A percentile compares a stretch with the other conserved stretches of the same genome.
phyloP scores from a whole-genome alignment of 2,888 invertebrate species.

The Bhutanitis thaidina region DNA sequence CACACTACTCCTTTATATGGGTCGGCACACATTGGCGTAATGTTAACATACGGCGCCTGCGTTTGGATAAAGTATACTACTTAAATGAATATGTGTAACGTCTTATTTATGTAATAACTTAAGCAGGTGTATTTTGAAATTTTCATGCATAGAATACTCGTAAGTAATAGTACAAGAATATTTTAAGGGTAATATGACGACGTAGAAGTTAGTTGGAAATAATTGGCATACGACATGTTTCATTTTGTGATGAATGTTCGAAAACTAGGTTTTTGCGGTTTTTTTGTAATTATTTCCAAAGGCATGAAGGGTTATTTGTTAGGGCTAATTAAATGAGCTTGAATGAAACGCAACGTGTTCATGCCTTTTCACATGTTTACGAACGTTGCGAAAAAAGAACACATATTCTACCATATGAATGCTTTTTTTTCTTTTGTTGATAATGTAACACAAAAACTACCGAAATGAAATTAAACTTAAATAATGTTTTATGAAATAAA shows the following conservation, averaged over 20 bases:
- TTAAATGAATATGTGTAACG: conserved; percentile 24
- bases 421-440: conserved; percentile 3
- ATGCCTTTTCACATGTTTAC: conserved; percentile 10
- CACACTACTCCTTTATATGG: conserved; percentile 52
- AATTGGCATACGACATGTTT: background rate
- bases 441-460: background rate
- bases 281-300: conserved; percentile 9
- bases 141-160: background rate
- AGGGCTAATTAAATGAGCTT: conserved; percentile 13
- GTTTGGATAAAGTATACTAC: conserved; percentile 24
- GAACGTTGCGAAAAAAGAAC: conserved; percentile 4
- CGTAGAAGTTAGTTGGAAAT: background rate
- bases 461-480: no score
- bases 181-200: background rate
- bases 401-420: background rate
- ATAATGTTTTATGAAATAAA: no score
- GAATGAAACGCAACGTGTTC: conserved; percentile 11
- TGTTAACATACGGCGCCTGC: conserved; percentile 35
- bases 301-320: conserved; percentile 7
- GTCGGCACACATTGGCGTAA: conserved; percentile 55
- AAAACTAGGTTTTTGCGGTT: background rate
- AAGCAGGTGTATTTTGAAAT: background rate
- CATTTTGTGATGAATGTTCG: background rate
- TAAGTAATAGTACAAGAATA: background rate
- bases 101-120: conserved; percentile 13